A percentile compares a stretch with the other conserved stretches of the same genome.
Conservation (phyloP, 2,888 invertebrate genomes). For the Noctua janthe region DNA sequence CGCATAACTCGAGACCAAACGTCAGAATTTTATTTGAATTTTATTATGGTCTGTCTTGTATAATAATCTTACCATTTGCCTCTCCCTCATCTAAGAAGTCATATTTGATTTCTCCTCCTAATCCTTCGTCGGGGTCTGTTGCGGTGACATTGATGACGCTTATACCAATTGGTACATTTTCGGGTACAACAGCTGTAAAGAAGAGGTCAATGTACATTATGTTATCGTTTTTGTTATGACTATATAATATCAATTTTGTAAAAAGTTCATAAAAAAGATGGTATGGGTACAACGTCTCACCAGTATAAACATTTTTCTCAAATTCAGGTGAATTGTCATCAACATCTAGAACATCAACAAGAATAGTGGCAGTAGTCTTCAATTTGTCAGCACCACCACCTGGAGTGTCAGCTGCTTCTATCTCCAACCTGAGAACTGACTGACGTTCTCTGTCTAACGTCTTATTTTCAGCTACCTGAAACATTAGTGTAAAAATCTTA, state of each 20-base stretch:
- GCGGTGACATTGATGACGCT: constrained; percentile 93
- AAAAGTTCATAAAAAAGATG: background rate
- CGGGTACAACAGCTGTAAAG: constrained; percentile 93
- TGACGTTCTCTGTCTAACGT: constrained; percentile 94
- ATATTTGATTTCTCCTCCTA: constrained; percentile 93
- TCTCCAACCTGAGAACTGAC: constrained; percentile 92
- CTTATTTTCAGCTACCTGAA: constrained; percentile 91
- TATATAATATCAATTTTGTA: background rate
- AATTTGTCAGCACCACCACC: constrained; percentile 92
- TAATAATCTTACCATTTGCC: constrained; percentile 89
- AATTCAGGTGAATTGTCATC: constrained; percentile 95
- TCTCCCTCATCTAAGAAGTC: constrained; percentile 94
- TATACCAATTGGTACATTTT: constrained; percentile 92
- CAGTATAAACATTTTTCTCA: constrained; percentile 91
- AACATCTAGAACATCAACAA: constrained; percentile 93
- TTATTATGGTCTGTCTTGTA: background rate
- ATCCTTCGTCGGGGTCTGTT: constrained; percentile 94
- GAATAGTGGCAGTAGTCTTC: constrained; percentile 91
- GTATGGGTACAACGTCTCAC: constrained; percentile 69
- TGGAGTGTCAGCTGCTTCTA: constrained; percentile 94
- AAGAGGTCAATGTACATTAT: background rate
- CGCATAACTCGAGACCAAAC: background rate
- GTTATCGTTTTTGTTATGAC: background rate
- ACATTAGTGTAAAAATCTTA: background rate
- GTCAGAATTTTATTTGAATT: background rate